Conservation (phyloP, 2,888 invertebrate genomes). For the Lepidochrysops patricia region DNA sequence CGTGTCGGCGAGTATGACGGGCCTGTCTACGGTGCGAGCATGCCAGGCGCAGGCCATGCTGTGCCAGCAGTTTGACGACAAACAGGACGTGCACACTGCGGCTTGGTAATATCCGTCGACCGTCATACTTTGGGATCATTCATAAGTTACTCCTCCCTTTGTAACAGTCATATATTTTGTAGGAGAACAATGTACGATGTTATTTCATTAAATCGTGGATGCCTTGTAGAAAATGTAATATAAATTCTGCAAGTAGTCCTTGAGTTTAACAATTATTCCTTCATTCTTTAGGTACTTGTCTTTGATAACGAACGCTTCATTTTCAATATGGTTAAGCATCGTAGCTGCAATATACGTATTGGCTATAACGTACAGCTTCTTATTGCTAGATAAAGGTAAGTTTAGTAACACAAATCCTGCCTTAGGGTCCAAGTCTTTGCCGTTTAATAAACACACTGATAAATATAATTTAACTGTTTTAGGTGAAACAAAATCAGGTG, state of each 20-base stretch:
- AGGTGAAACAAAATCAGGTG: conserved; percentile 75
- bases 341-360: conserved; percentile 75
- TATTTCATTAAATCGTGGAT: too few relatives aligned
- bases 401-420: not conserved
- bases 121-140: too few relatives aligned
- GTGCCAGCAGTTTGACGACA: conserved; percentile 76
- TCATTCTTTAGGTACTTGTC: conserved; percentile 63
- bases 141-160: too few relatives aligned
- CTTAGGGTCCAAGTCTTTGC: too few relatives aligned
- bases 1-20: conserved; percentile 83
- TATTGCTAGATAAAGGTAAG: conserved; percentile 73
- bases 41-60: conserved; percentile 79
- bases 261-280: conserved; percentile 18
- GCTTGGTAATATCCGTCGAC: conserved; percentile 58
- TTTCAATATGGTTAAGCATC: conserved; percentile 77
- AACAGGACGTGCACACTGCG: conserved; percentile 77
- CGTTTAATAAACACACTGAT: too few relatives aligned
- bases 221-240: not conserved
- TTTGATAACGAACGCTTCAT: conserved; percentile 74
- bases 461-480: conserved; percentile 11
- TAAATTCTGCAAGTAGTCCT: not conserved
- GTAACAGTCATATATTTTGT: too few relatives aligned
- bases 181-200: too few relatives aligned
- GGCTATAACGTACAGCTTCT: conserved; percentile 76
- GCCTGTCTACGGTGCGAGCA: conserved; percentile 84